Percentiles rank a stretch among this genome's conserved stretches.
These are phyloP conservation scores for Rhinogobio ventralis DNA, from an alignment of 2,797 vertebrate species.

Conservation along the genomic window DNA sequence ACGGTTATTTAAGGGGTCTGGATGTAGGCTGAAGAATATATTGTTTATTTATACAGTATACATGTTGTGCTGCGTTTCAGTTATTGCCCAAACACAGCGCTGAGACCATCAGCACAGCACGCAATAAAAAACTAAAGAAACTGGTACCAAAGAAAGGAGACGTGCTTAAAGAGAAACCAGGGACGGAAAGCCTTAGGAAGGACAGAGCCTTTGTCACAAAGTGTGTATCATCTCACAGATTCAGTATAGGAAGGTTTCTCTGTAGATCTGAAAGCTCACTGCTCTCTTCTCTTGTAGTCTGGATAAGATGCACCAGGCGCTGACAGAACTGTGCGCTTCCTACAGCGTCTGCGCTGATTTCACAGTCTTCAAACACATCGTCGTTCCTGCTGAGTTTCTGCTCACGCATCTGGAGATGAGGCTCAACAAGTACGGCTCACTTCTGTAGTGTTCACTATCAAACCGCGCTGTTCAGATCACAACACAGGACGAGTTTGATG, in stretches of 20 bases:
- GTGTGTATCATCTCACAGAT: slow-evolving; percentile 73
- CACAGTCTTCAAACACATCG: slow-evolving; percentile 81
- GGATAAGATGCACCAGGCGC: slow-evolving; percentile 89
- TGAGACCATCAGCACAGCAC: slow-evolving; percentile 86
- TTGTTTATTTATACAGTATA: too few relatives aligned
- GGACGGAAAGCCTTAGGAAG: slow-evolving; percentile 89
- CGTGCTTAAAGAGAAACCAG: slow-evolving; percentile 86
- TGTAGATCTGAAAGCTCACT: not conserved
- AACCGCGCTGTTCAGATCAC: not conserved
- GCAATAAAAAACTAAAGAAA: slow-evolving; percentile 85
- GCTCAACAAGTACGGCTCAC: slow-evolving; percentile 81
- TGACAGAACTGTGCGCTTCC: slow-evolving; percentile 86
- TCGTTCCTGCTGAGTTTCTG: slow-evolving; percentile 89
- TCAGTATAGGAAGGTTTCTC: not conserved
- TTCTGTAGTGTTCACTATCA: not conserved
- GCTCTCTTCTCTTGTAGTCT: slow-evolving; percentile 73
- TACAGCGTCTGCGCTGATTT: slow-evolving; percentile 82
- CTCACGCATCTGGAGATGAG: slow-evolving; percentile 86
- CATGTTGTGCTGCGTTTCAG: slow-evolving; percentile 67
- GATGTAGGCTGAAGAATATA: not conserved
- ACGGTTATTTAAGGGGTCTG: not conserved
- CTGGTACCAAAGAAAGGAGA: slow-evolving; percentile 82
- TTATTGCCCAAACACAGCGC: slow-evolving; percentile 90
- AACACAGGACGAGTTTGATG: not conserved
- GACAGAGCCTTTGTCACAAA: slow-evolving; percentile 86